These are phyloP conservation scores for Conistra vaccinii DNA, from an alignment of 2,888 invertebrate species.

Conservation along the genomic window DNA sequence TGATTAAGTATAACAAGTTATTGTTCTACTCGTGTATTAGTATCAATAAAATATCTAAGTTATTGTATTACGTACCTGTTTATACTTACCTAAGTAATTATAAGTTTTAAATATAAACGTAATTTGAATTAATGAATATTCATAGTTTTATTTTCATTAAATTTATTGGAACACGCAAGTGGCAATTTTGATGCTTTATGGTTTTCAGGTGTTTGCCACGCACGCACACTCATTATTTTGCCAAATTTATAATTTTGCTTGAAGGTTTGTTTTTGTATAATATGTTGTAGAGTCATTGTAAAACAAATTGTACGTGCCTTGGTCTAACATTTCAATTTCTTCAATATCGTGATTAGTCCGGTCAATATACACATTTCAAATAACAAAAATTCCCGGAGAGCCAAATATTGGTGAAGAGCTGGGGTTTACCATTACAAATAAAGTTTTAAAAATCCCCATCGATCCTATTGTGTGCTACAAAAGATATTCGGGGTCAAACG, in stretches of 20 bases:
- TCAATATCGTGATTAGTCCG: neutral
- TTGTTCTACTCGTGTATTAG: conserved; percentile 6
- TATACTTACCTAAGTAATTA: neutral
- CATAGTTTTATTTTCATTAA: neutral
- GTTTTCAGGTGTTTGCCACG: neutral
- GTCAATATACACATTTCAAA: no score
- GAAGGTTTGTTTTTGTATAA: neutral
- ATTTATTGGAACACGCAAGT: neutral
- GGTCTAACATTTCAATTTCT: neutral
- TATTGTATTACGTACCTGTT: conserved; percentile 8
- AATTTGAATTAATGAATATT: neutral
- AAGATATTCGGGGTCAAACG: no score
- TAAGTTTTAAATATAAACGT: neutral
- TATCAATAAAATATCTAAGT: conserved; percentile 1
- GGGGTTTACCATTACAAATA: no score
- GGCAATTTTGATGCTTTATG: neutral
- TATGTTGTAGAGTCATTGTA: neutral
- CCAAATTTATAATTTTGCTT: neutral
- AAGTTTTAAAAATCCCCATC: no score
- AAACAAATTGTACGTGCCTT: neutral
- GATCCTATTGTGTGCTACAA: no score
- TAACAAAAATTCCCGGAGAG: no score
- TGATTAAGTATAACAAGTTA: conserved; percentile 20
- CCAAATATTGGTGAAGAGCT: no score
- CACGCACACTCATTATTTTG: neutral